Base-by-base conservation (phyloP, 1,140 invertebrate genomes). In the Pinna nobilis region DNA sequence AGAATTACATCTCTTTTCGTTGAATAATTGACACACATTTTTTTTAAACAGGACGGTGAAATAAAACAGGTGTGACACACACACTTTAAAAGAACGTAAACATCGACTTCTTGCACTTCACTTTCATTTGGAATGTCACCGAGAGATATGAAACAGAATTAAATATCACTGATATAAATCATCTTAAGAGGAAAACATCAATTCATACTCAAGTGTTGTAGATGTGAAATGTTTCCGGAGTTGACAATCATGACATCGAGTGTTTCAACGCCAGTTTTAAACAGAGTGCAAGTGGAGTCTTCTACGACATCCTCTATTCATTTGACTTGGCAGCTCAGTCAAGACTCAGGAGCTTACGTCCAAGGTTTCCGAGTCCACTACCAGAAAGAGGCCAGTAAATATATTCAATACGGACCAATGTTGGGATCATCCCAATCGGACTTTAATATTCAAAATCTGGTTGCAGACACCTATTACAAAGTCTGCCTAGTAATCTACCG, bases 381-480 rank as follows among this genome's bases (percentile, higher is more conserved):
- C 63, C 83, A 86, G 63, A 80, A 82, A 59, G 73, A 80, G 3
- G 79, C 79, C 13, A 86, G 84, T 59, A 77, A 70, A 6, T 84
- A 85, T 44, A 72, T 83, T 5, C 81, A 85, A 44, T 81, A 86
- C 74, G 85, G 86, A 50, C 74, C 74, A 13, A 47, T 78, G 61
- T 59, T 86, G 18, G 37, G 70, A 4, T 44, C 84, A 4, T 47
- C 69, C 15, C 35, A 53, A 3, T 67, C 28, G 30, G 50, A 68
- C 30, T 87, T 84, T 57, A 79, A 67, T 25, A 81, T 87, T 47
- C 28, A 70, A 20, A 85, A 87, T 67, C 76, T 87, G 9, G 83
- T 85, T 5, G 82, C 83, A 3, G 83, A 87, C 60, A 87, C 86
- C 18, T 83, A 84, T 63, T 87, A 87, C 55, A 86, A 82, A 74